Percentiles rank a stretch among this genome's conserved stretches.
Conservation (phyloP, 2,113 vertebrate genomes). For the Guaruba guarouba region DNA sequence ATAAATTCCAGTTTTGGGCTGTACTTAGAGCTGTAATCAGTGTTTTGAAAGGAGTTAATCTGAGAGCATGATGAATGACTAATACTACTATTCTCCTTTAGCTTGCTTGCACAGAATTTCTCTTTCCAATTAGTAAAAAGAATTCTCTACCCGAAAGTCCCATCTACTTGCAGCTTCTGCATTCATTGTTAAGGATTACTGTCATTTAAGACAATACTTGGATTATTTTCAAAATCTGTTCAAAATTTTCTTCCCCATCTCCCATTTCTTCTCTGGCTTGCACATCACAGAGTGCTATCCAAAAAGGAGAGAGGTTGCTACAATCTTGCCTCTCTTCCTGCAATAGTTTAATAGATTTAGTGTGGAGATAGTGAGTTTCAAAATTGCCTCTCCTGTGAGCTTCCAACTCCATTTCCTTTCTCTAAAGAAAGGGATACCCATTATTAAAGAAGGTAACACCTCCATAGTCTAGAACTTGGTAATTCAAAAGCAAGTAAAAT, state of each 20-base stretch:
- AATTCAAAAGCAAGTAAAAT: not conserved
- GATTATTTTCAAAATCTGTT: slow-evolving; percentile 12
- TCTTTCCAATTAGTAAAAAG: slow-evolving; percentile 5
- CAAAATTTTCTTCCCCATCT: not conserved
- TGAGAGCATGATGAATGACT: slow-evolving; percentile 23
- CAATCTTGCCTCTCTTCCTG: not conserved
- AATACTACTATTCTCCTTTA: slow-evolving; percentile 10
- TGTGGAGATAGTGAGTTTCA: not conserved
- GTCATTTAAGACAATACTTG: not conserved
- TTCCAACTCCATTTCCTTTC: not conserved
- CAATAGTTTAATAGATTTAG: not conserved
- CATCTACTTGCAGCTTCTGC: not conserved
- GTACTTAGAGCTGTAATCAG: slow-evolving; percentile 26
- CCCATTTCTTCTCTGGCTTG: not conserved
- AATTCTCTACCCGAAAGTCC: not conserved
- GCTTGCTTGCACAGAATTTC: not conserved
- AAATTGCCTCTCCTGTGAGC: not conserved
- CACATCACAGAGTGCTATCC: not conserved
- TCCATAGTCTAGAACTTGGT: not conserved
- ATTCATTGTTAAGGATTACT: not conserved
- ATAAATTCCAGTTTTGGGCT: not conserved
- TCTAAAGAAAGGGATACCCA: not conserved
- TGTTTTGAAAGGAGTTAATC: slow-evolving; percentile 45
- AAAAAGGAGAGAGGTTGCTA: not conserved
- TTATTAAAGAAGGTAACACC: not conserved